A percentile compares a stretch with the other conserved stretches of the same genome.
Evolutionary conservation across 2,797 vertebrate species (phyloP).

Genomic region (Typhlichthys subterraneus): DNA sequence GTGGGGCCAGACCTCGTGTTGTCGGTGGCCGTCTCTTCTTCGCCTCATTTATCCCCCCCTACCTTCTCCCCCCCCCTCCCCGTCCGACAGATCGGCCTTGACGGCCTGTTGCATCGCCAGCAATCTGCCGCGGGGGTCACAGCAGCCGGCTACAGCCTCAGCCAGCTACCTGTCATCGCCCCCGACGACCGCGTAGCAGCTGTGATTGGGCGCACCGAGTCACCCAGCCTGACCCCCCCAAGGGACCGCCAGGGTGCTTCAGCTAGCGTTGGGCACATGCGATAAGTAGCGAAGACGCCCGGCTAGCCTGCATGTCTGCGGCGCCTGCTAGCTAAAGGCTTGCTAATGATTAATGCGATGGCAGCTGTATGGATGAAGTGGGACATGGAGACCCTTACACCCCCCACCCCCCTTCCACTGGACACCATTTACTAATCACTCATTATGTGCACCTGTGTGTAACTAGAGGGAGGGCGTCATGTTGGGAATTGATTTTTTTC

Average conservation of each 20-base stretch:
- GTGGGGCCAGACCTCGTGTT: conserved; percentile 20
- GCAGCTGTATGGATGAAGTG: too few relatives aligned
- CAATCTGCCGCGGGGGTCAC: conserved; percentile 54
- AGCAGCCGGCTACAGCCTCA: conserved; percentile 46
- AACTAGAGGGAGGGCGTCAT: too few relatives aligned
- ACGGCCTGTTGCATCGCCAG: conserved; percentile 25
- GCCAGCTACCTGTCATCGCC: conserved; percentile 62
- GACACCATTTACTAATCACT: too few relatives aligned
- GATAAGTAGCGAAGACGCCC: too few relatives aligned
- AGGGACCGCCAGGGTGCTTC: conserved; percentile 22
- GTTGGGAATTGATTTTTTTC: too few relatives aligned
- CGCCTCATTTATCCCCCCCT: conserved; percentile 45
- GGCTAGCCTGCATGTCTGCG: too few relatives aligned
- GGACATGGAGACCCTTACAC: too few relatives aligned
- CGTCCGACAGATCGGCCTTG: conserved; percentile 6
- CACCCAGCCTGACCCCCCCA: too few relatives aligned
- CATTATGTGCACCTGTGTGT: too few relatives aligned
- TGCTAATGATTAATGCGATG: too few relatives aligned
- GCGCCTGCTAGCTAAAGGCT: too few relatives aligned
- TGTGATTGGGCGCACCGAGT: conserved; percentile 25
- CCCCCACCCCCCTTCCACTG: too few relatives aligned
- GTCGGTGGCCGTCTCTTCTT: conserved; percentile 26
- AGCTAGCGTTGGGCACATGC: conserved; percentile 8
- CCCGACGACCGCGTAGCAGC: conserved; percentile 53
- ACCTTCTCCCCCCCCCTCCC: background rate